Evolutionary conservation across 2,888 invertebrate species (phyloP).

Genomic region (Spicauda simplicius): DNA sequence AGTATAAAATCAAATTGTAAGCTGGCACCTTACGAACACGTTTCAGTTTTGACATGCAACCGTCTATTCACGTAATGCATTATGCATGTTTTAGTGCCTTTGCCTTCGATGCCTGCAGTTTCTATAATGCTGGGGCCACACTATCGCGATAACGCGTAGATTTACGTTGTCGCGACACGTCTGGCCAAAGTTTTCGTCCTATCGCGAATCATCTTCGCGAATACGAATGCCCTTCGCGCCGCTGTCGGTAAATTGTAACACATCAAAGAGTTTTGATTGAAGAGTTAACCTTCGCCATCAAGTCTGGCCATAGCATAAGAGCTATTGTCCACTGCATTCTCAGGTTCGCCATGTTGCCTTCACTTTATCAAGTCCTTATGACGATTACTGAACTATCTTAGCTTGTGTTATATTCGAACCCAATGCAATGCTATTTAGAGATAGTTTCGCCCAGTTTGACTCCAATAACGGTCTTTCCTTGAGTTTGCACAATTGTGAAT

Average conservation of each 20-base stretch:
- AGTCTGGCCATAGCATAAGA: too few relatives aligned
- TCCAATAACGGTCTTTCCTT: conserved; percentile 39
- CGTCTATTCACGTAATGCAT: conserved; percentile 30
- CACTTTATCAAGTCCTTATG: conserved; percentile 27
- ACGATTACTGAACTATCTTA: conserved; percentile 16
- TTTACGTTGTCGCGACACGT: too few relatives aligned
- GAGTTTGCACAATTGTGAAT: conserved; percentile 25
- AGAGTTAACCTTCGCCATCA: too few relatives aligned
- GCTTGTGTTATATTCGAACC: not conserved
- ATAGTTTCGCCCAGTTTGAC: conserved; percentile 43
- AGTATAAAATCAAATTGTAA: conserved; percentile 11
- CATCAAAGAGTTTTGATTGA: too few relatives aligned
- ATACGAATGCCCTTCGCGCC: too few relatives aligned
- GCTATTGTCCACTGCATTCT: conserved; percentile 51
- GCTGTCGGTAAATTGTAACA: too few relatives aligned
- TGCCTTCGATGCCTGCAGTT: conserved; percentile 50
- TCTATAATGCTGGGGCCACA: too few relatives aligned
- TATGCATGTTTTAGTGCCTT: conserved; percentile 36
- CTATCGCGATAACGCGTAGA: too few relatives aligned
- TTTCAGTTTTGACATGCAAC: conserved; percentile 11
- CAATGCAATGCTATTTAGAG: conserved; percentile 31
- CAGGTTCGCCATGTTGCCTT: conserved; percentile 4
- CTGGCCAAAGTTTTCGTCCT: too few relatives aligned
- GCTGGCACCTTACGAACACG: conserved; percentile 16
- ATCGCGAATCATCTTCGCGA: too few relatives aligned